Base-by-base conservation (phyloP, 2,888 invertebrate species). In the Epinotia bilunana region DNA sequence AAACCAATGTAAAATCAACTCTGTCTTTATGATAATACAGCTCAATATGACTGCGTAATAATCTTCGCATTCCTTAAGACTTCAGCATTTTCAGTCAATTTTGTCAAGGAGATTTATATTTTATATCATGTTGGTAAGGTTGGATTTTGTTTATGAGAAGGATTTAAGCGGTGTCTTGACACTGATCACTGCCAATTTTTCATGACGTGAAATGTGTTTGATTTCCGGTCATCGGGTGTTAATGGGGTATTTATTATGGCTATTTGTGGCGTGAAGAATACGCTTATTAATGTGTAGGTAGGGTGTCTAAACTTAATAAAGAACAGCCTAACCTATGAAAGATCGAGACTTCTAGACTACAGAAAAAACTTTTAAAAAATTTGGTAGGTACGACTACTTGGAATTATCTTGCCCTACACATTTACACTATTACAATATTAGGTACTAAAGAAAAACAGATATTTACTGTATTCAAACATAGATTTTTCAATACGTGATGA, bases 141-240 rank as follows among this genome's bases (percentile, higher is more conserved):
- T 74, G 62, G 61, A 61, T 65, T 71, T 79, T 72, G 68, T 33
- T 53, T 20, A 23, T 3, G 23, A 58, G 49, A 13, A 39, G 20
- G 61, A 33, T 62, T 62, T 63, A 43, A 57, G 23, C 62, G 74
- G 76, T 76, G 80, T 80, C 53, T n/a, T 53, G 80, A 76, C 80
- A 77, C 77, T 85, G 83, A 90, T 89, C 78, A 84, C 74, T 78
- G 81, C 79, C 85, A 77, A 91, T 91, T 89, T 91, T 87, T 91
- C 90, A 90, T 83, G 83, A 83, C 82, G 83, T 84, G 85, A 84
- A 85, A 83, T 81, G 78, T 80, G 78, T 81, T 79, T 81, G 72
- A 82, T 83, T 86, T 89, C 87, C 88, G 83, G 84, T 84, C 85
- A 83, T 83, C 82, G 78, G 79, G 74, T 78, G 71, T 73, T 79